Evolutionary conservation across 2,113 vertebrate genomes (phyloP).

Genomic region (Polyodon spathula): DNA sequence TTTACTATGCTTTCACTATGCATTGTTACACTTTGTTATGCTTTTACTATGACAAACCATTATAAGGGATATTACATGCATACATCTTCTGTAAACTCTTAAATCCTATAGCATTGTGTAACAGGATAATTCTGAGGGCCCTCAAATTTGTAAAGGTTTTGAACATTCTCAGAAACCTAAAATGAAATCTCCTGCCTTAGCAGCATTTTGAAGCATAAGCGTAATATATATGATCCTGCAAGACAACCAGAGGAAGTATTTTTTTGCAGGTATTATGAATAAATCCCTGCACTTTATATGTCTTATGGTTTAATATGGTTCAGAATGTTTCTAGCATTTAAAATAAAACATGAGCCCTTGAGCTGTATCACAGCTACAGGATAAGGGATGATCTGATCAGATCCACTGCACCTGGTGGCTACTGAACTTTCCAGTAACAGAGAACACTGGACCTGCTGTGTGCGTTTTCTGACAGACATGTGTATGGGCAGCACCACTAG

Average conservation of each 20-base stretch:
- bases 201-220: conserved; percentile 2
- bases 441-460: conserved; percentile 4
- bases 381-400: conserved; percentile 7
- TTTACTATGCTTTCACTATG: too few species aligned
- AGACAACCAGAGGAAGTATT: background rate
- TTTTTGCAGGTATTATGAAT: conserved; percentile 9
- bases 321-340: conserved; percentile 6
- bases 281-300: conserved; percentile 1
- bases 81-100: too few species aligned
- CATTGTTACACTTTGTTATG: too few species aligned
- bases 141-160: background rate
- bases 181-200: background rate
- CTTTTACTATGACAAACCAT: too few species aligned
- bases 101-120: too few species aligned
- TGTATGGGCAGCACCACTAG: background rate
- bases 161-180: background rate
- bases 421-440: conserved; percentile 8
- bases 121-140: too few species aligned
- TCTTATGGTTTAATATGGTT: conserved; percentile 6
- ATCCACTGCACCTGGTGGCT: conserved; percentile 7
- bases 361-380: conserved; percentile 5
- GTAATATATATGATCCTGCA: background rate
- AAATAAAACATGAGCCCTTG: conserved; percentile 6
- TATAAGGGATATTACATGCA: too few species aligned
- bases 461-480: conserved; percentile 1